phyloP scores from a whole-genome alignment of 2,797 vertebrate genomes.

The Lepus townsendii region DNA sequence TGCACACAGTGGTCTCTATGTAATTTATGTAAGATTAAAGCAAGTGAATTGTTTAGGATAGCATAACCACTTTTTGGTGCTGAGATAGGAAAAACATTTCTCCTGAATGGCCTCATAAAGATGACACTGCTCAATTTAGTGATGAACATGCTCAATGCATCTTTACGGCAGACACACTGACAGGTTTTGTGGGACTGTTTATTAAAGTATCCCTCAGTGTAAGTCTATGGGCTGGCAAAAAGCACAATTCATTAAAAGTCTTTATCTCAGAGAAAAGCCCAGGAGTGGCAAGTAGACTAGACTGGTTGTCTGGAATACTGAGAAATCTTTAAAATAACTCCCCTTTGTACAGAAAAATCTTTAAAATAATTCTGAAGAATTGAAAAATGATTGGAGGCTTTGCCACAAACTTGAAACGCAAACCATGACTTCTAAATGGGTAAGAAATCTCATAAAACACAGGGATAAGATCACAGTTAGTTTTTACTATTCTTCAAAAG shows the following conservation, averaged over 20 bases:
- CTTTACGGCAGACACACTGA: neutral
- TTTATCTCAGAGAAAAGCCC: constrained; percentile 21
- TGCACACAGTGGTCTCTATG: neutral
- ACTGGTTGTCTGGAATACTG: neutral
- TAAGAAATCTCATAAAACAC: constrained; percentile 9
- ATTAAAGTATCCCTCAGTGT: neutral
- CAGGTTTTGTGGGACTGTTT: neutral
- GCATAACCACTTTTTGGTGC: neutral
- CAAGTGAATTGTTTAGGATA: neutral
- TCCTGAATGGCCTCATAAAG: neutral
- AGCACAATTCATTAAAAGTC: constrained; percentile 27
- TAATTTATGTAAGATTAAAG: neutral
- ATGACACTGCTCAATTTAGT: neutral
- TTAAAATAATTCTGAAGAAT: constrained; percentile 62
- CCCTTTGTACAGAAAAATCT: constrained; percentile 34
- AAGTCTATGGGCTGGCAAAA: neutral
- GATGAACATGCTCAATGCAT: neutral
- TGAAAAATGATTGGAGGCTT: constrained; percentile 12
- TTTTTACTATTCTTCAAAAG: constrained; percentile 24
- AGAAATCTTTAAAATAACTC: constrained; percentile 51
- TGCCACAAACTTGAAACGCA: constrained; percentile 38
- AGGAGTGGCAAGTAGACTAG: neutral
- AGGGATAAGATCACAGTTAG: constrained; percentile 15
- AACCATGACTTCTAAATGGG: neutral
- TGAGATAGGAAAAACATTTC: neutral